A percentile compares a stretch with the other conserved stretches of the same genome.
Conservation (phyloP, 2,888 invertebrate species). For the Oscheius sp. region DNA sequence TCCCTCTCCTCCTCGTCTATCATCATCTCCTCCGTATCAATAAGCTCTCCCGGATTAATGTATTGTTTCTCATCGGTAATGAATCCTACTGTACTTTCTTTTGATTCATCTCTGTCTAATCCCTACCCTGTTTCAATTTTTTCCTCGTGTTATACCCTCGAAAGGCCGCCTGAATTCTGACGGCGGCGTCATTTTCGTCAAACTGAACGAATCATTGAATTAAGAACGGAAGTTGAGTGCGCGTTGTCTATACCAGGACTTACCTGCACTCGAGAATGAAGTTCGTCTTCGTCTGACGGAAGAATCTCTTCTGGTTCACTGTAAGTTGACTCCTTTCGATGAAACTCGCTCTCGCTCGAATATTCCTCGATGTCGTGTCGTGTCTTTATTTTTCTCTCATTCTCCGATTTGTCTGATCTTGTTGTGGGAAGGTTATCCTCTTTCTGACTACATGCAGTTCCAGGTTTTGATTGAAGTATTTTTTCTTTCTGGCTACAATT, state of each 20-base stretch:
- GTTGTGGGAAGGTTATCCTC: slow-evolving; percentile 6
- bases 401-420: background rate
- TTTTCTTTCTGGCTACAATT: slow-evolving; percentile 18
- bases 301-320: slow-evolving; percentile 19
- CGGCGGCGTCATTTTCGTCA: slow-evolving; percentile 13
- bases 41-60: slow-evolving; percentile 11
- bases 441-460: slow-evolving; percentile 12
- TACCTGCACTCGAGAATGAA: background rate
- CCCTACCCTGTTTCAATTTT: slow-evolving; percentile 22
- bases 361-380: slow-evolving; percentile 4
- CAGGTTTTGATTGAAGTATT: background rate
- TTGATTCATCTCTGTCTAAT: background rate
- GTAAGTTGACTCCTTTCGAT: background rate
- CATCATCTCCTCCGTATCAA: background rate
- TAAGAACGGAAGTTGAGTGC: no score
- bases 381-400: background rate
- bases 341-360: slow-evolving; percentile 1
- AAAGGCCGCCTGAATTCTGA: slow-evolving; percentile 27
- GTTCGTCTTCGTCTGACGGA: slow-evolving; percentile 9
- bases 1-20: background rate
- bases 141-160: slow-evolving; percentile 30
- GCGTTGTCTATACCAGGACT: no score
- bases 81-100: background rate
- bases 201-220: no score
- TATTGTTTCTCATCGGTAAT: background rate